Base-by-base conservation (phyloP, 1,140 invertebrate species). In the Drosophila carrolli region DNA sequence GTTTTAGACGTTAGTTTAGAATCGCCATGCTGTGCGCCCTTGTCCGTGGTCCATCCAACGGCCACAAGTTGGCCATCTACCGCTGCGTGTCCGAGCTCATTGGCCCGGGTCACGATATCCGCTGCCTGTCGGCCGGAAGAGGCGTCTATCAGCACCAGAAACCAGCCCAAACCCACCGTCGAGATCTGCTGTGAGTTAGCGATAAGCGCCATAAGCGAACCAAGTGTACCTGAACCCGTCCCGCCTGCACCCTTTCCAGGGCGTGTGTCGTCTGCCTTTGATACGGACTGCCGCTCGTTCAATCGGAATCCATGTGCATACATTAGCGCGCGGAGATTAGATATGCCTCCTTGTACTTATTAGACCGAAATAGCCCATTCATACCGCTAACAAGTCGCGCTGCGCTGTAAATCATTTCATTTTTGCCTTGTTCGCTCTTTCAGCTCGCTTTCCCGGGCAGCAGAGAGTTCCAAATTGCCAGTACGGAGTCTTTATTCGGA, bases 181-280 rank as follows among this genome's bases (percentile, higher is more conserved):
- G 23, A 58, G 38, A 77, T 46, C 66, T 85, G 48, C 83, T 86
- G 82, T 86, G 82, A 86, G 82, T 86, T 74, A 59, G 82, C 44
- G 82, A 78, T 75, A 75, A 85, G 53, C 55, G 47, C 41, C 50
- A 53, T 74, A 16, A 11, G 16, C 48, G n/a, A 35, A 32, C 32
- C 41, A 43, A 66, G 37, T 47, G 14, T 51, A 72, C 58, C 38
- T 41, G 23, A 60, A 44, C 55, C 14, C 23, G 37, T 46, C 32
- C 43, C 38, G 65, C 65, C 47, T 66, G 44, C n/a, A 37, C 67
- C 51, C 37, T 14, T 35, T 32, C 37, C 37, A 16, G 41, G 63
- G 43, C 43, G 44, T 58, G 43, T 65, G 43, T 40, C 23, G 55
- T 40, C 38, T 72, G 67, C 62, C 48, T 16, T 51, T 51, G 29